phyloP scores from a whole-genome alignment of 2,797 vertebrate genomes.

The Lateolabrax maculatus region DNA sequence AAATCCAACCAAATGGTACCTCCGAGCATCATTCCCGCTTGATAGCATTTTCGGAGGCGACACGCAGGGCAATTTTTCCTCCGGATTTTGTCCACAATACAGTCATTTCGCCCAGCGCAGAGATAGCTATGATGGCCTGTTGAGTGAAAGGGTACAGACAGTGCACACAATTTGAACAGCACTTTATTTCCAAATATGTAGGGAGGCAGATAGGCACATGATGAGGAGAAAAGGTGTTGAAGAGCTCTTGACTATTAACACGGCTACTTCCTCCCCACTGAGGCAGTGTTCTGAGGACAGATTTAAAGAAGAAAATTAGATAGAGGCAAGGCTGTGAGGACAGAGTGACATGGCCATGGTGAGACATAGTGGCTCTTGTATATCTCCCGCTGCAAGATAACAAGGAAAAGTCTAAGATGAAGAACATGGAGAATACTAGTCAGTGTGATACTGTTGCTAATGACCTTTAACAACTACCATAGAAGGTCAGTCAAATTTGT shows the following conservation, averaged over 20 bases:
- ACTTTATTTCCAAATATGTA: conserved; percentile 43
- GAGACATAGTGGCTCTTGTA: conserved; percentile 80
- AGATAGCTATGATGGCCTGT: conserved; percentile 98
- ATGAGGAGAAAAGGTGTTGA: conserved; percentile 23
- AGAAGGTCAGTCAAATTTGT: conserved; percentile 58
- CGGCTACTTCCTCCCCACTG: conserved; percentile 31
- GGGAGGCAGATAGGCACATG: conserved; percentile 21
- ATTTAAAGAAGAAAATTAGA: conserved; percentile 70
- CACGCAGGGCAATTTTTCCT: conserved; percentile 99
- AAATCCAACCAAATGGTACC: conserved; percentile 82
- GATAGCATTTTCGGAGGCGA: conserved; percentile 96
- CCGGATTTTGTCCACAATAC: conserved; percentile 98
- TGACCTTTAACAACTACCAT: conserved; percentile 61
- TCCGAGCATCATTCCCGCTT: conserved; percentile 99
- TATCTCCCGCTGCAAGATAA: conserved; percentile 83
- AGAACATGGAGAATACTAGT: conserved; percentile 77
- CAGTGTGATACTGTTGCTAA: conserved; percentile 78
- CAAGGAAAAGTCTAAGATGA: conserved; percentile 67
- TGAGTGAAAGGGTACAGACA: conserved; percentile 52
- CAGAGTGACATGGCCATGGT: conserved; percentile 82
- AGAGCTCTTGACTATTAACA: conserved; percentile 46
- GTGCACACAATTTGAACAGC: conserved; percentile 33
- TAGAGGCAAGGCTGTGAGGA: conserved; percentile 81
- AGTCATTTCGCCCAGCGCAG: conserved; percentile 98
- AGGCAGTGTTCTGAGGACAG: conserved; percentile 33